Evolutionary conservation across 2,888 invertebrate genomes (phyloP).

Genomic region (Nectonema munidae): DNA sequence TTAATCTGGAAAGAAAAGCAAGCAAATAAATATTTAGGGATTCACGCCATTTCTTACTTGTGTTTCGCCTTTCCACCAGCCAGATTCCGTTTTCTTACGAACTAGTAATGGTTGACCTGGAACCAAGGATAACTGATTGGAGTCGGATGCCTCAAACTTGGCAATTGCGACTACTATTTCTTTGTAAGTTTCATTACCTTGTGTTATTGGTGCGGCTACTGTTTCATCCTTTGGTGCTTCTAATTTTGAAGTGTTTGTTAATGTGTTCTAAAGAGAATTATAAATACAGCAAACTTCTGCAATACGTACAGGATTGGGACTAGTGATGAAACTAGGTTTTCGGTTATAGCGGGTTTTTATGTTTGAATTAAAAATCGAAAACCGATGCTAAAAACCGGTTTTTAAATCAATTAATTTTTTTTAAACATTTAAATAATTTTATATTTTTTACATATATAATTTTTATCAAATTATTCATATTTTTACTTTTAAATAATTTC

Average conservation of each 20-base stretch:
- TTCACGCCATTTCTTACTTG: constrained; percentile 16
- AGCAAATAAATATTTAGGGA: not conserved
- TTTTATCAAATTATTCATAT: no score
- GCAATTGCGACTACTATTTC: constrained; percentile 80
- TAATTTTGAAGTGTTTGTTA: not conserved
- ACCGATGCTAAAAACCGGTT: no score
- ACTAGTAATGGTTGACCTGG: constrained; percentile 73
- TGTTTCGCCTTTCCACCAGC: constrained; percentile 98
- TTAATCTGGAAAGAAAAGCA: constrained; percentile 24
- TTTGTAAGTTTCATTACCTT: not conserved
- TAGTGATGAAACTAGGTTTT: no score
- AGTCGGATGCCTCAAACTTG: constrained; percentile 51
- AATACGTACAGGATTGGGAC: no score
- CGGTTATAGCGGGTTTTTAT: no score
- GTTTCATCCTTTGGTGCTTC: constrained; percentile 16
- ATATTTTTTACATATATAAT: no score
- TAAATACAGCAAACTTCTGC: no score
- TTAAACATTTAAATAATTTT: no score
- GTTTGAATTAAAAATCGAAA: no score
- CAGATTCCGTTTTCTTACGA: constrained; percentile 73
- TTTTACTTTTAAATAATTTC: no score
- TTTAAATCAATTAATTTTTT: no score
- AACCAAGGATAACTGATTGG: constrained; percentile 56
- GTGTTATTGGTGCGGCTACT: not conserved
- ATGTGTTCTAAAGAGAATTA: no score